Base-by-base conservation (phyloP, 2,113 vertebrate genomes). In the Macrotus californicus region DNA sequence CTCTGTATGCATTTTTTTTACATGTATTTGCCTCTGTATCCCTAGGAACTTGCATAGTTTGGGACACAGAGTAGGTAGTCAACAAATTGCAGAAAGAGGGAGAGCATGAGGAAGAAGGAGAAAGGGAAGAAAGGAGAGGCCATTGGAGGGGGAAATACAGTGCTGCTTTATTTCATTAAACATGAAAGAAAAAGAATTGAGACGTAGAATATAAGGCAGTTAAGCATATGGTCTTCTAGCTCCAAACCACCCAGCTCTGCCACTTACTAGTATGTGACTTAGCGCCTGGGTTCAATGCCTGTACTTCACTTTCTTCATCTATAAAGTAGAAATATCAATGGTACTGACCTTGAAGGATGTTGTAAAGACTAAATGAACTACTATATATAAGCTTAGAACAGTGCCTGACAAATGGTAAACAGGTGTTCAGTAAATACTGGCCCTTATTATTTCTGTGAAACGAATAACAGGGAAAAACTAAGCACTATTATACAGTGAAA, bases 361-460 rank as follows among this genome's bases (percentile, higher is more conserved):
- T 85, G 21, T 75, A 31, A 87, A 89, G 56, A 69, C 26, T 26
- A 54, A 84, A 54, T 15, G 36, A 92, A 16, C 75, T 91, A 67
- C 43, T 66, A 22, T 36, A 87, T 3, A 5, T 43, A 69, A 94
- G 43, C 43, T 43, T 76, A 89, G 56, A 87, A 76, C 29, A 90
- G 16, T 59, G 11, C 4, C 31, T 77, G 46, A 24, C 19, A 75
- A 59, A 26, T 52, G 26, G 6, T 61, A 85, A 91, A 13, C 50
- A 93, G 81, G 16, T 76, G 34, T 8, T 75, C 61, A 72, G 31
- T 88, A 81, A 48, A n/a, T 43, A 56, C 52, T 70, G 31, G 31
- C 21, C 43, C 34, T 76, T 69, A 82, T 83, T 93, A 89, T 91
- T 82, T 66, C 72, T 77, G 39, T 91, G 67, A 92, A 88, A 93